Conservation (phyloP, 1,140 invertebrate genomes). For the Leptinotarsa texana region DNA sequence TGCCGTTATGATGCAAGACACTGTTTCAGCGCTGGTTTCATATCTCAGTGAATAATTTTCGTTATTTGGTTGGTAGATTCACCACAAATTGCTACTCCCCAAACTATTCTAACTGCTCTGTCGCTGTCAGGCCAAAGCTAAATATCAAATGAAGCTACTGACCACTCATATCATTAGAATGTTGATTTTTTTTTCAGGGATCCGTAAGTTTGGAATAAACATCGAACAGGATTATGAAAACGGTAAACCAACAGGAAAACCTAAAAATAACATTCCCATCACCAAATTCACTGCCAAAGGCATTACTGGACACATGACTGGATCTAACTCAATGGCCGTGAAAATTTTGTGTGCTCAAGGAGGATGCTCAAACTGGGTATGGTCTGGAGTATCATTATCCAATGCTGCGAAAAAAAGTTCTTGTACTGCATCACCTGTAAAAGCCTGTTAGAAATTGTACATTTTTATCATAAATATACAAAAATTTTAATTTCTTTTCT, state of each 20-base stretch:
- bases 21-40: no score
- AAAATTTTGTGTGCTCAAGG: conserved; percentile 32
- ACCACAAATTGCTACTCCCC: background rate
- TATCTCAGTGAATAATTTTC: background rate
- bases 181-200: conserved; percentile 22
- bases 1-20: no score
- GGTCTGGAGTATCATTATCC: conserved; percentile 32
- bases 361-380: conserved; percentile 32
- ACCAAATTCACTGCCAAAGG: conserved; percentile 20
- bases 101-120: no score
- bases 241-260: conserved; percentile 28
- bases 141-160: no score
- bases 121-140: no score
- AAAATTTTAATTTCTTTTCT: no score
- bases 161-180: no score
- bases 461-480: no score
- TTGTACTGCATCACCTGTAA: conserved; percentile 10
- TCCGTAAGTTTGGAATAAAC: conserved; percentile 33
- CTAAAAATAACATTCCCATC: conserved; percentile 35
- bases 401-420: conserved; percentile 19
- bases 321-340: conserved; percentile 27
- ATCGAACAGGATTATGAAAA: conserved; percentile 35
- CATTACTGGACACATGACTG: conserved; percentile 31
- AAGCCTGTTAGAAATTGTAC: no score
- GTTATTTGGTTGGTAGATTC: background rate